These are phyloP conservation scores for Agonum fuliginosum DNA, from an alignment of 2,888 invertebrate species.

Conservation along the genomic window DNA sequence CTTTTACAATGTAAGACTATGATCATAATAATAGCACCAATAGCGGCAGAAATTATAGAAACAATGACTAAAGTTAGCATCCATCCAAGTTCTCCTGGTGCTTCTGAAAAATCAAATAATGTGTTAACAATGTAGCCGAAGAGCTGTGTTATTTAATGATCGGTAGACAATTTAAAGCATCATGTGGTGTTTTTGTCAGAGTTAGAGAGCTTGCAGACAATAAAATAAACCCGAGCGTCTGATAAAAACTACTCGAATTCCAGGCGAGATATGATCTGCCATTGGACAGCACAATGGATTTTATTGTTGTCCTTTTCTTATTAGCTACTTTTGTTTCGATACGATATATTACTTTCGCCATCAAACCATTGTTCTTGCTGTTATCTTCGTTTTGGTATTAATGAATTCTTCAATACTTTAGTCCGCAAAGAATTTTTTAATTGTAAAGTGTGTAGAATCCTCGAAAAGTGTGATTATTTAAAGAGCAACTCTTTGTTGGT, in stretches of 20 bases:
- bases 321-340: conserved; percentile 39
- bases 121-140: background rate
- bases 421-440: background rate
- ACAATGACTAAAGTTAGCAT: conserved; percentile 82
- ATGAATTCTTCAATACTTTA: conserved; percentile 16
- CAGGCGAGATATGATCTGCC: conserved; percentile 45
- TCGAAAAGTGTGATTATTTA: background rate
- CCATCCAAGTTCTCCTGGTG: conserved; percentile 81
- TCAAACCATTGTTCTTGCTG: conserved; percentile 2
- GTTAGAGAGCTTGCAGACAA: conserved; percentile 3
- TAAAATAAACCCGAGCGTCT: conserved; percentile 31
- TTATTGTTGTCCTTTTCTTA: conserved; percentile 43
- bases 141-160: background rate
- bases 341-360: conserved; percentile 29
- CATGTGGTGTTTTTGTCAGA: background rate
- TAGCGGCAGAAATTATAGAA: conserved; percentile 80
- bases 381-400: conserved; percentile 7
- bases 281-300: conserved; percentile 47
- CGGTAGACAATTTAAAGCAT: background rate
- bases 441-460: background rate
- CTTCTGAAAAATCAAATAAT: conserved; percentile 71
- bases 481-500: background rate
- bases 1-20: conserved; percentile 80
- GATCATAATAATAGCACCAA: conserved; percentile 84
- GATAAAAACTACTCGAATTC: conserved; percentile 37